Evolutionary conservation across 2,888 invertebrate genomes (phyloP), one percentile per base, ranked within the genome.

Genomic region (Tuta absoluta): DNA sequence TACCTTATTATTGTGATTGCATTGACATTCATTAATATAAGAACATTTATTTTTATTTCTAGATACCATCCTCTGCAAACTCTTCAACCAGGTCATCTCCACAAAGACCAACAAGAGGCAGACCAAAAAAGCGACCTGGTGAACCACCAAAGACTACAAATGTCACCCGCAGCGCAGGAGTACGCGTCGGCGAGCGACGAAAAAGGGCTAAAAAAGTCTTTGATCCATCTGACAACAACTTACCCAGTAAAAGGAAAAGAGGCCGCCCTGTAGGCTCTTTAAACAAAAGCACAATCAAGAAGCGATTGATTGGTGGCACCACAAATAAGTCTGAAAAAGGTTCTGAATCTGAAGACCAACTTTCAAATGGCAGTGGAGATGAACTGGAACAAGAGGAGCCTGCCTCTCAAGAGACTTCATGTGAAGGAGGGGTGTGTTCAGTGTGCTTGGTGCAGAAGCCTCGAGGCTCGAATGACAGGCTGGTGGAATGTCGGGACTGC

Each of bases 131-230:
- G 72, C 80, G 86, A 49, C 83, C 85, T 48, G 81, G 84, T 38
- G 81, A 80, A 7, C 79, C 24, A 80, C 76, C 70, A 83, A 78
- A 77, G 17, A 82, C 80, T 62, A 76, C 76, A 59, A 84, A 73
- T 65, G 74, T 77, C 5, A 84, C 80, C 33, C 75, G 87, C 61
- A 87, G 81, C 75, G 82, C 88, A 5, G 89, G 79, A 17, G 89
- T 93, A 8, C 86, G 94, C 41, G 93, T 93, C 21, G 93, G 93
- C 10, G 93, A 93, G 72, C 83, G 94, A 68, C 85, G 93, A 63
- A 94, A 95, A 94, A 94, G 96, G 92, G 96, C 96, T 0, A 96
- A 96, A 78, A 95, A 95, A 80, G 96, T 97, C 0, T 97, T 96
- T 79, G 96, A 97, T 85, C 97, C 97, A 2, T 96, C 96, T 0